phyloP scores from a whole-genome alignment of 92 coral and sea anemone genomes.

The Desmophyllum pertusum region DNA sequence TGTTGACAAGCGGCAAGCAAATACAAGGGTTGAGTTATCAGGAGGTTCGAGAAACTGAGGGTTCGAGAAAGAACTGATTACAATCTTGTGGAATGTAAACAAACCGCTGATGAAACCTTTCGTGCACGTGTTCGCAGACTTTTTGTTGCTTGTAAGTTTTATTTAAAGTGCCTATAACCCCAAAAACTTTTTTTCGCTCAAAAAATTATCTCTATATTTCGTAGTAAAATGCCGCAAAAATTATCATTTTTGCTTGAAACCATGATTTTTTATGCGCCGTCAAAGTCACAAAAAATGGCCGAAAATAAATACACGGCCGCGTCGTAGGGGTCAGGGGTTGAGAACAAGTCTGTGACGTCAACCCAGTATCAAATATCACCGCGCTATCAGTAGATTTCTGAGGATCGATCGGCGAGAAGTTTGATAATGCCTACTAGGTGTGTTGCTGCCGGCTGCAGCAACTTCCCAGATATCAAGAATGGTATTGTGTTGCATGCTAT shows the following conservation, averaged over 20 bases:
- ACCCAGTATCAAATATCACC: background rate
- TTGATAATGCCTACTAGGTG: background rate
- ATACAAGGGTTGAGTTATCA: too few relatives aligned
- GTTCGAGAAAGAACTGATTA: too few relatives aligned
- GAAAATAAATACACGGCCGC: background rate
- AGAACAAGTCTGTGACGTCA: background rate
- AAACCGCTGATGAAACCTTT: too few relatives aligned
- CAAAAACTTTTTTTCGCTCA: background rate
- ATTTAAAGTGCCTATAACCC: constrained; percentile 27
- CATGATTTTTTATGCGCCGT: background rate
- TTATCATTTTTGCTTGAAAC: background rate
- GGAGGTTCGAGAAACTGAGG: too few relatives aligned
- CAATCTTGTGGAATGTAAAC: too few relatives aligned
- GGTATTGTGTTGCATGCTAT: background rate
- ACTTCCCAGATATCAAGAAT: background rate
- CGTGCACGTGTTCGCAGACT: too few relatives aligned
- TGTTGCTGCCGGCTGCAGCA: background rate
- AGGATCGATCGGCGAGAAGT: background rate
- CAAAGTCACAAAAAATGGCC: background rate
- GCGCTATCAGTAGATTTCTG: background rate
- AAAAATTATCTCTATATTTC: background rate
- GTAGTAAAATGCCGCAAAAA: background rate
- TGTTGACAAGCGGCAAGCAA: too few relatives aligned
- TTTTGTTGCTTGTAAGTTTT: too few relatives aligned
- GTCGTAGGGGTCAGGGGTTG: too few relatives aligned